These are phyloP conservation scores for Hyperoplus lanceolatus DNA, from an alignment of 2,797 vertebrate species.

Conservation along the genomic window DNA sequence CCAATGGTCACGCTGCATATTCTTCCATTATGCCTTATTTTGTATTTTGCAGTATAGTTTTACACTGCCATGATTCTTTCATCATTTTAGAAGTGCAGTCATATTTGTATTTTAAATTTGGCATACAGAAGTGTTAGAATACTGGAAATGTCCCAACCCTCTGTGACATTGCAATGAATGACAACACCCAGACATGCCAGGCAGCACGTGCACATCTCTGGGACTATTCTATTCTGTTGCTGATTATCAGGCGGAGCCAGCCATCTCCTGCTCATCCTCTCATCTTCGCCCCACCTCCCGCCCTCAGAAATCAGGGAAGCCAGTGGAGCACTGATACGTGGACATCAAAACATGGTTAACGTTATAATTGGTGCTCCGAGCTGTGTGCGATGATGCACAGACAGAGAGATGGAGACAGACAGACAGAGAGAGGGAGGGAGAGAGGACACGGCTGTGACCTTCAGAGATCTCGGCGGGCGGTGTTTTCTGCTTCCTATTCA, in stretches of 20 bases:
- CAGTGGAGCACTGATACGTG: constrained; percentile 57
- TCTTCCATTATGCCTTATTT: background rate
- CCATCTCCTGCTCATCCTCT: constrained; percentile 38
- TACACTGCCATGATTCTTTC: background rate
- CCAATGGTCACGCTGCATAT: background rate
- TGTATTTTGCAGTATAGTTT: background rate
- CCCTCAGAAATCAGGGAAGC: constrained; percentile 49
- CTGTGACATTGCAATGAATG: background rate
- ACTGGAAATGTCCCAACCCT: constrained; percentile 16
- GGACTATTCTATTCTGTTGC: constrained; percentile 46
- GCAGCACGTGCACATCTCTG: constrained; percentile 21
- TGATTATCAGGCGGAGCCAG: constrained; percentile 61
- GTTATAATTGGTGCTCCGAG: constrained; percentile 80
- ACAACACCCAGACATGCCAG: constrained; percentile 24
- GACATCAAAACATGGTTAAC: constrained; percentile 72
- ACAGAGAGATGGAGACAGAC: constrained; percentile 13
- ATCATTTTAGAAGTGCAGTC: background rate
- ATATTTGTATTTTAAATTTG: constrained; percentile 13
- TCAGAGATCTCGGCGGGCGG: constrained; percentile 77
- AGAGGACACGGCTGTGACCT: constrained; percentile 77
- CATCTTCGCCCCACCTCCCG: constrained; percentile 33
- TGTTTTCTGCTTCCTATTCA: constrained; percentile 63
- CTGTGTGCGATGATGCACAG: constrained; percentile 62
- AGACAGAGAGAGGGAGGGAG: constrained; percentile 1
- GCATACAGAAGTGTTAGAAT: constrained; percentile 7